Conservation (phyloP, 1,140 invertebrate genomes). For the Geopemphigus sp. region DNA sequence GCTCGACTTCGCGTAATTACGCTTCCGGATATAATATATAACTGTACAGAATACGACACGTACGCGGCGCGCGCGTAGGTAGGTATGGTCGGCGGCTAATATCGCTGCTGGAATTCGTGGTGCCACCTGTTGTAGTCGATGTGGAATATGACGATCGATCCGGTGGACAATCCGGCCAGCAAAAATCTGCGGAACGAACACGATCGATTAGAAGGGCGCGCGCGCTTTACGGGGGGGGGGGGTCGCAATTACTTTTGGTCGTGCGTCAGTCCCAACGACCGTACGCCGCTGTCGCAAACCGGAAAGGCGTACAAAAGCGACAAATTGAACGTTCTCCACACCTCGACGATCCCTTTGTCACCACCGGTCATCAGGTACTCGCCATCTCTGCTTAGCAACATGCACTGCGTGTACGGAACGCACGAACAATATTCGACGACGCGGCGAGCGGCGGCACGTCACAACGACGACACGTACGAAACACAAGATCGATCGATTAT, state of each 20-base stretch:
- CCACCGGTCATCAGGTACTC: constrained; percentile 97
- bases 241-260: constrained; percentile 97
- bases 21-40: too few species aligned
- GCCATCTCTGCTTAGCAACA: constrained; percentile 92
- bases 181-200: constrained; percentile 88
- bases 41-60: neutral
- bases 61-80: neutral
- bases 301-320: constrained; percentile 96
- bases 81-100: constrained; percentile 64
- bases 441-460: too few species aligned
- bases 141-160: constrained; percentile 97
- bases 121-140: constrained; percentile 99
- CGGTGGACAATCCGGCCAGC: constrained; percentile 91
- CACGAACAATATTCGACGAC: constrained; percentile 27
- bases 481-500: too few species aligned
- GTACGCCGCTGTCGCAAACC: constrained; percentile 88
- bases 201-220: too few species aligned
- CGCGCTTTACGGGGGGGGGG: too few species aligned
- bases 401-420: constrained; percentile 75
- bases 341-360: constrained; percentile 94
- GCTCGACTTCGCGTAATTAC: neutral
- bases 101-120: constrained; percentile 94
- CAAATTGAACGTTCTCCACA: constrained; percentile 96
- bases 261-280: constrained; percentile 89
- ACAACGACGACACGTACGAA: too few species aligned